Base-by-base conservation (phyloP, 2,888 invertebrate genomes). In the Hyalella azteca region DNA sequence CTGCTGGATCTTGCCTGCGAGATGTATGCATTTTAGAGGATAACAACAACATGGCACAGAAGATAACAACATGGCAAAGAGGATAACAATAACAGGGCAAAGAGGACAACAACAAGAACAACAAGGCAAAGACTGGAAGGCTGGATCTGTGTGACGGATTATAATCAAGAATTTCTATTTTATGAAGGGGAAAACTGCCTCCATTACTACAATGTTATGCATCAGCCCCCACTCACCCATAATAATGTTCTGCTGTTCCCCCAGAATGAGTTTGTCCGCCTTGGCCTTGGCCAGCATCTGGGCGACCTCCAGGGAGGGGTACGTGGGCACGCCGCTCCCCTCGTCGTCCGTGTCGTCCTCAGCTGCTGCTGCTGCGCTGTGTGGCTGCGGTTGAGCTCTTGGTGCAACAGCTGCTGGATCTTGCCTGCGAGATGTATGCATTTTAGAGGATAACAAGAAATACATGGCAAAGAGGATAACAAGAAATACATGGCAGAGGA, bases 251-350 rank as follows among this genome's bases (percentile, higher is more conserved):
- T 59, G 59, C 59, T 59, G 59, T 15, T 59, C 59, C 26, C 29
- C 32, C 59, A 29, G 32, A 26, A 22, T 22, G 29, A 66, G 66
- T 19, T 66, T 66, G 66, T 66, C 66, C 3, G 66, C 66, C 66
- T 66, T 66, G 36, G 66, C 66, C 39, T 66, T 66, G 66, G 66
- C 66, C 15, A 66, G 39, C 4, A 19, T 22, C 66, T 66, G 66
- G 66, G 66, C 66, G 26, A 36, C 66, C 39, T 66, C 66, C 1
- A 66, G 66, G 13, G 66, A 66, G 32, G 66, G 66, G 66, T 66
- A 66, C 36, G 36, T 13, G 15, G 66, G 66, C 26, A 66, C 66
- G 1, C 19, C 3, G 36, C 19, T 15, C 1, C 36, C 13, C 26
- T 59, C 66, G 9, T 22, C 66, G 19, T 66, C 36, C 26, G 22